Evolutionary conservation across 2,888 invertebrate genomes (phyloP).

Genomic region (Agonum fuliginosum): DNA sequence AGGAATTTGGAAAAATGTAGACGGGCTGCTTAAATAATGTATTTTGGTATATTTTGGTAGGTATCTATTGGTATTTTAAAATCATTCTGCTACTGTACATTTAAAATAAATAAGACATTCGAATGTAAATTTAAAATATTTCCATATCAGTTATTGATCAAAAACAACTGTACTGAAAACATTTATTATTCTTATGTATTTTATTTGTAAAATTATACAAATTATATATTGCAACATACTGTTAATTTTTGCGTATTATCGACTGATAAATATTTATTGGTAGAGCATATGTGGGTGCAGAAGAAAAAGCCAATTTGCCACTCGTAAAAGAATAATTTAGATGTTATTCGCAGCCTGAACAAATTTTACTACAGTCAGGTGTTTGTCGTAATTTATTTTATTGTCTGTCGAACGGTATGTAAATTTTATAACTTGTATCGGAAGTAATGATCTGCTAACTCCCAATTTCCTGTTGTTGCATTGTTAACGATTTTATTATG

Average conservation of each 20-base stretch:
- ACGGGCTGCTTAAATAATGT: too few species aligned
- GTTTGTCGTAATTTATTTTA: conserved; percentile 46
- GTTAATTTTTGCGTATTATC: conserved; percentile 10
- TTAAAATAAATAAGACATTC: too few species aligned
- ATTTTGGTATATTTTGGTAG: too few species aligned
- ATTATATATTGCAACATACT: conserved; percentile 5
- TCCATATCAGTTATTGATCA: too few species aligned
- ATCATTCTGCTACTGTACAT: too few species aligned
- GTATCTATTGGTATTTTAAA: too few species aligned
- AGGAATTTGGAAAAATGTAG: too few species aligned
- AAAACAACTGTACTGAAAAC: too few species aligned
- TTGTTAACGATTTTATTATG: conserved; percentile 17
- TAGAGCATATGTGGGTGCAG: conserved; percentile 17
- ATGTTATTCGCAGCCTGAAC: neutral
- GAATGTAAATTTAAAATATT: too few species aligned
- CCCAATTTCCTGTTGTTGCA: conserved; percentile 34
- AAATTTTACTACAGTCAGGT: conserved; percentile 46
- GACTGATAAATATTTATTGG: neutral
- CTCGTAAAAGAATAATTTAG: conserved; percentile 43
- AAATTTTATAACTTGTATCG: conserved; percentile 41
- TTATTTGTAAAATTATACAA: neutral
- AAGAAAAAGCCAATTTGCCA: conserved; percentile 8
- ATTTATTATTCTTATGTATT: too few species aligned
- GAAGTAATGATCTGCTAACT: conserved; percentile 40
- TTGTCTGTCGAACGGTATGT: conserved; percentile 31